Evolutionary conservation across 1,140 invertebrate genomes (phyloP).

Genomic region (Heliconius himera): DNA sequence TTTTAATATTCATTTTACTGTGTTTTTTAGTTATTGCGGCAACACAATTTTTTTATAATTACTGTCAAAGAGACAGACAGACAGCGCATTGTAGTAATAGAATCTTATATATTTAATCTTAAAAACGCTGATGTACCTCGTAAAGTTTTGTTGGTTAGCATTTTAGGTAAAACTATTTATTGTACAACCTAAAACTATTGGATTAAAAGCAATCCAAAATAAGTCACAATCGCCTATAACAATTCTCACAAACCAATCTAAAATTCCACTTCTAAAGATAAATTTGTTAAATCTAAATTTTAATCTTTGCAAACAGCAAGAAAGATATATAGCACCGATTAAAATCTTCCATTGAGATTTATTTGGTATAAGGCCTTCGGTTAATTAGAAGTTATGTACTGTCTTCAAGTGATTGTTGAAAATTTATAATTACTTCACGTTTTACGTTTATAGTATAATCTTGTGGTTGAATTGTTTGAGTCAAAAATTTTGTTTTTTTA

Average conservation of each 20-base stretch:
- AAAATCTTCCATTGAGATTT: constrained; percentile 15
- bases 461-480: background rate
- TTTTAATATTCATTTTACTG: too few relatives aligned
- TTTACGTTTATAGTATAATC: background rate
- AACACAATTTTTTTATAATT: too few relatives aligned
- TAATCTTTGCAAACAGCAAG: constrained; percentile 2
- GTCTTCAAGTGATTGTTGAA: background rate
- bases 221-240: background rate
- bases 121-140: too few relatives aligned
- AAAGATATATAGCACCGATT: constrained; percentile 12
- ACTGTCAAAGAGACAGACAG: too few relatives aligned
- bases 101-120: too few relatives aligned
- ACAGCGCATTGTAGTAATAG: too few relatives aligned
- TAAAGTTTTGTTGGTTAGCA: too few relatives aligned
- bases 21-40: too few relatives aligned
- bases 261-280: background rate
- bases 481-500: background rate
- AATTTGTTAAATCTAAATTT: background rate
- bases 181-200: too few relatives aligned
- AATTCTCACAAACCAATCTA: background rate
- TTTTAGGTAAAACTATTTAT: too few relatives aligned
- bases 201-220: background rate
- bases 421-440: constrained; percentile 13
- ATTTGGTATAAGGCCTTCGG: constrained; percentile 11
- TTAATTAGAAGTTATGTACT: constrained; percentile 14